These are phyloP conservation scores for Eupithecia centaureata DNA, from an alignment of 2,888 invertebrate genomes.

Conservation along the genomic window DNA sequence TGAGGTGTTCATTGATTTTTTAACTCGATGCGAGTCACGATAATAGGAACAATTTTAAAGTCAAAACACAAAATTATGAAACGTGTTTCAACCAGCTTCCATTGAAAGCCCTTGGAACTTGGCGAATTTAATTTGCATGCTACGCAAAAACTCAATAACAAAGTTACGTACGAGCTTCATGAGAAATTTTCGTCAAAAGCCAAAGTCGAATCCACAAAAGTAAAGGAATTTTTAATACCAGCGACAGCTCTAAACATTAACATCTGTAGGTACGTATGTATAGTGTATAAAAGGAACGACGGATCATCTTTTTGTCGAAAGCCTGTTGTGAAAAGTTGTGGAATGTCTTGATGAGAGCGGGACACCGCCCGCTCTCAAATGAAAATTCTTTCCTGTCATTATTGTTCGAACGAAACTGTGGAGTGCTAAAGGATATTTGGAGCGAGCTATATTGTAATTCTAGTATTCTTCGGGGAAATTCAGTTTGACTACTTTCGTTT, in stretches of 20 bases:
- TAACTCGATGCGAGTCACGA: background rate
- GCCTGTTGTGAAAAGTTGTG: constrained; percentile 67
- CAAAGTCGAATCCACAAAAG: constrained; percentile 26
- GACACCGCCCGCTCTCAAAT: constrained; percentile 68
- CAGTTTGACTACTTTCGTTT: constrained; percentile 14
- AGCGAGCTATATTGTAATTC: constrained; percentile 27
- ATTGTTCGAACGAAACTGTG: constrained; percentile 64
- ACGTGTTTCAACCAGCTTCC: background rate
- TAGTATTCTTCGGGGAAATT: constrained; percentile 18
- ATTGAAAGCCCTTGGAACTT: background rate
- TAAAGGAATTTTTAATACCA: constrained; percentile 50
- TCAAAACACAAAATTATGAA: constrained; percentile 1
- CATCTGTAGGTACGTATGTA: constrained; percentile 45
- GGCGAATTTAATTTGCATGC: constrained; percentile 22
- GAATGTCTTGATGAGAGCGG: constrained; percentile 71
- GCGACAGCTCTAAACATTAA: constrained; percentile 44
- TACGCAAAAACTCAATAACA: constrained; percentile 25
- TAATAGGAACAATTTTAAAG: background rate
- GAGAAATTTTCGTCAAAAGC: constrained; percentile 28
- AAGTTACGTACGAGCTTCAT: constrained; percentile 27
- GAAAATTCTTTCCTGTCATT: constrained; percentile 77
- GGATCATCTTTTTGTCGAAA: constrained; percentile 63
- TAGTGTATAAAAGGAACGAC: constrained; percentile 51
- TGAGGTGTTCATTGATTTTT: background rate
- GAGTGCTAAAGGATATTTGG: constrained; percentile 47